These are phyloP conservation scores for Steinernema carpocapsae DNA, from an alignment of 2,888 invertebrate genomes.

Conservation along the genomic window DNA sequence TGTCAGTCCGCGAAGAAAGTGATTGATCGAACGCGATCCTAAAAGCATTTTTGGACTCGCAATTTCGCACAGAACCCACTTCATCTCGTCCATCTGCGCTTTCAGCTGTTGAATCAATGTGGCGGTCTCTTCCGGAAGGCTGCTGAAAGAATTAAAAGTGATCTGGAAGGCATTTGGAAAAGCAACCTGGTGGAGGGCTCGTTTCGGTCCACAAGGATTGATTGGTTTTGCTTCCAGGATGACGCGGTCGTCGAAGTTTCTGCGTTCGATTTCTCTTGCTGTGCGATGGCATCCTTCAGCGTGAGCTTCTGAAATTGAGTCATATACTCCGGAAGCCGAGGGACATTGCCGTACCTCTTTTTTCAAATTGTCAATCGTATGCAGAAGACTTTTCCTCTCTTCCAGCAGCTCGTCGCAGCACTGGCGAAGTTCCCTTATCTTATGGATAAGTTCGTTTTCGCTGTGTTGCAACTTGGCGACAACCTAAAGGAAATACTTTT, in stretches of 20 bases:
- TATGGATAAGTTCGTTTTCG: constrained; percentile 13
- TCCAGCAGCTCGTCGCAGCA: constrained; percentile 4
- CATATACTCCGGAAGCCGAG: no score
- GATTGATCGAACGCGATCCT: constrained; percentile 4
- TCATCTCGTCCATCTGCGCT: constrained; percentile 1
- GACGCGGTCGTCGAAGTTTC: no score
- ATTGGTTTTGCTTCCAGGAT: no score
- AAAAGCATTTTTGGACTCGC: background rate
- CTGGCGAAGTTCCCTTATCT: background rate
- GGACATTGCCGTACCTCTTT: background rate
- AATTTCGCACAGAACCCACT: background rate
- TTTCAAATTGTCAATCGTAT: background rate
- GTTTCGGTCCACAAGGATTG: no score
- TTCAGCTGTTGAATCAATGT: background rate
- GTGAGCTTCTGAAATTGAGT: no score
- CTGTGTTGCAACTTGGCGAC: background rate
- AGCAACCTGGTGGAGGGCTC: no score
- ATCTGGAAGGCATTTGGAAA: no score
- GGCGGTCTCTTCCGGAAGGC: background rate
- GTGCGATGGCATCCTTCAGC: no score
- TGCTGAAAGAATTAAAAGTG: no score
- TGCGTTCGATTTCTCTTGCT: no score
- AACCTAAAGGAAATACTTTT: background rate
- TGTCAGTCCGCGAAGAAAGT: background rate
- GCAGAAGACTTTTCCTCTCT: background rate